Conservation (phyloP, 92 coral and sea anemone species). For the Heteractis magnifica region DNA sequence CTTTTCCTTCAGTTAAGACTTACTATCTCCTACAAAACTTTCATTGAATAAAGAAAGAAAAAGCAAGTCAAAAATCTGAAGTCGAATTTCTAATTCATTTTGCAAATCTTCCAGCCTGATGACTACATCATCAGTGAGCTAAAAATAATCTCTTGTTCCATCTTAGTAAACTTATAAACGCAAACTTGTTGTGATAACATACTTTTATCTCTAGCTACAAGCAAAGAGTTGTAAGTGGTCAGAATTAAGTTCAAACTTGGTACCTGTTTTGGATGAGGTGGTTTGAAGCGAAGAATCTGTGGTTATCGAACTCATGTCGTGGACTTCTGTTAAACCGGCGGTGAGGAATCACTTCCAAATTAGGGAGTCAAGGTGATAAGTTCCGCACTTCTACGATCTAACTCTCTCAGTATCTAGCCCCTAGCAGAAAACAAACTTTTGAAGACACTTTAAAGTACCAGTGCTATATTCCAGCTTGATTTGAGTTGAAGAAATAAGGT, state of each 20-base stretch:
- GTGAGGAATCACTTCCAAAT: neutral
- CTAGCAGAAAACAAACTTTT: slow-evolving; percentile 2
- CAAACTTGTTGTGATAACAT: neutral
- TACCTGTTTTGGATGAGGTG: slow-evolving; percentile 15
- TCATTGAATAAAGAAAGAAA: neutral
- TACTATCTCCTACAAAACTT: neutral
- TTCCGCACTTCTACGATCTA: neutral
- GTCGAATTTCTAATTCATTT: neutral
- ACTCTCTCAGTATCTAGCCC: neutral
- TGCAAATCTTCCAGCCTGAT: neutral
- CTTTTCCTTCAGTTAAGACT: neutral
- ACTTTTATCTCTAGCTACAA: neutral
- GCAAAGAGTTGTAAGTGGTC: neutral
- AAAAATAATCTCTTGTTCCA: neutral
- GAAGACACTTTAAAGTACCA: neutral
- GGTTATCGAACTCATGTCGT: slow-evolving; percentile 1
- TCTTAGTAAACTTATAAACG: neutral
- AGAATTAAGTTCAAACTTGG: neutral
- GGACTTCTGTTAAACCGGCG: neutral
- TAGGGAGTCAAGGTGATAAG: slow-evolving; percentile 5
- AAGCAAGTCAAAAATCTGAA: neutral
- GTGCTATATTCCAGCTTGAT: neutral
- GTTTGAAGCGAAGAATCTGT: slow-evolving; percentile 8
- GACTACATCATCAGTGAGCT: neutral
- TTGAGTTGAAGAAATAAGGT: neutral